phyloP scores from a whole-genome alignment of 37 sponge, comb jelly and placozoan genomes.

The Theonella swinhoei region DNA sequence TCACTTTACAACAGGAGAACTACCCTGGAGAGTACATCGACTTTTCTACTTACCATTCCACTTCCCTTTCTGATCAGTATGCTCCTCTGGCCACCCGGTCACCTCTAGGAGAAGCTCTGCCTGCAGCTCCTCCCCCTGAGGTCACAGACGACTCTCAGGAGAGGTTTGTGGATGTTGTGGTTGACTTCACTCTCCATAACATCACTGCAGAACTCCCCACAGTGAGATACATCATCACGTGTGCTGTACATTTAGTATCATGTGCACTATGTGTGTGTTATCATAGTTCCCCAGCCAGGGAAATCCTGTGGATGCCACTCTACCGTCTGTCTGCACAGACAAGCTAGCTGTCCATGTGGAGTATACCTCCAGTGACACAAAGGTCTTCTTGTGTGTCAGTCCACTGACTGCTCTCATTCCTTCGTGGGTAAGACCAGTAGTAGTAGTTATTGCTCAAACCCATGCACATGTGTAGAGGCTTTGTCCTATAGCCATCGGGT shows the following conservation, averaged over 20 bases:
- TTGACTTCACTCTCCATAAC: slow-evolving; percentile 55
- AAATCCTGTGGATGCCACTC: slow-evolving; percentile 33
- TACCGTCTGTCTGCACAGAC: slow-evolving; percentile 44
- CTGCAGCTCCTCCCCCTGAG: slow-evolving; percentile 5
- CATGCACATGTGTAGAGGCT: neutral
- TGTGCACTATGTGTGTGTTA: neutral
- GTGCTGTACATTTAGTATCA: neutral
- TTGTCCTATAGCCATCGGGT: neutral
- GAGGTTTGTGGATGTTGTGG: slow-evolving; percentile 48
- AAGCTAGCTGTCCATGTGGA: slow-evolving; percentile 27
- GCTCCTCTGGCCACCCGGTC: neutral
- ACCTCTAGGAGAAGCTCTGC: neutral
- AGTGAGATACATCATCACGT: slow-evolving; percentile 25
- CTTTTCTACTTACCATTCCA: slow-evolving; percentile 49
- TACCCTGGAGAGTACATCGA: slow-evolving; percentile 70
- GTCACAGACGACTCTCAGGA: slow-evolving; percentile 28
- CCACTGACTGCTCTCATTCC: slow-evolving; percentile 57
- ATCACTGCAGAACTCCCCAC: slow-evolving; percentile 76
- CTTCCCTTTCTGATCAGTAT: neutral
- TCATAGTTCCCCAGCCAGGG: neutral
- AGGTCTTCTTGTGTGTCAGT: slow-evolving; percentile 34
- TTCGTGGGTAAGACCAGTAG: slow-evolving; percentile 10
- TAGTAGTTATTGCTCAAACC: neutral
- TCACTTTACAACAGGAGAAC: slow-evolving; percentile 55
- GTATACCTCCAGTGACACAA: slow-evolving; percentile 43